A percentile compares a stretch with the other conserved stretches of the same genome.
Conservation (phyloP, 2,888 invertebrate species). For the Philaethria dido region DNA sequence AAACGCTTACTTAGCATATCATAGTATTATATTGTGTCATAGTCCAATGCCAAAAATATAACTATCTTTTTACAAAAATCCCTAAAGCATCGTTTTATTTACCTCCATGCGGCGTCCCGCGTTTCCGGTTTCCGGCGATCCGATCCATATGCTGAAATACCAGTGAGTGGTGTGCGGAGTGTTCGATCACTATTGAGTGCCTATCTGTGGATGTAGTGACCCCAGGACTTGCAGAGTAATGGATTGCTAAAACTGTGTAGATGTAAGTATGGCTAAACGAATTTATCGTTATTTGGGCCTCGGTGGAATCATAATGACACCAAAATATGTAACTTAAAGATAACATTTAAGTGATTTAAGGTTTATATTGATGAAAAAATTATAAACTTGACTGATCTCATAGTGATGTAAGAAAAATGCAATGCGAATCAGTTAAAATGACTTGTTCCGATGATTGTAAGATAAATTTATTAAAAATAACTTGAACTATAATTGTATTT, state of each 20-base stretch:
- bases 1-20: conserved; percentile 85
- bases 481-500: background rate
- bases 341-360: too few species aligned
- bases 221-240: conserved; percentile 29
- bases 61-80: conserved; percentile 84
- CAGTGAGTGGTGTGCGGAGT: conserved; percentile 39
- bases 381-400: conserved; percentile 2
- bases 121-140: conserved; percentile 33
- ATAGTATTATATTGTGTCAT: conserved; percentile 85
- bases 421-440: conserved; percentile 11
- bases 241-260: conserved; percentile 33
- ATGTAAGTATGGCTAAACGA: conserved; percentile 41
- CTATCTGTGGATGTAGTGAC: conserved; percentile 25
- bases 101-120: conserved; percentile 53
- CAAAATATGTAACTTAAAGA: background rate
- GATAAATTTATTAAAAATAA: background rate
- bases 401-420: conserved; percentile 2
- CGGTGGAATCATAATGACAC: background rate
- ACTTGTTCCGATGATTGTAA: background rate
- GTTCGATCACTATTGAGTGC: conserved; percentile 27
- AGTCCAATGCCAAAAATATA: conserved; percentile 85
- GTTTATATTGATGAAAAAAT: background rate
- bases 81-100: conserved; percentile 79
- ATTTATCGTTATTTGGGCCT: conserved; percentile 21
- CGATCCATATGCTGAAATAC: conserved; percentile 25